Percentiles rank a stretch among this genome's conserved stretches.
Evolutionary conservation across 2,113 vertebrate species (phyloP).

Genomic region (Climacteris rufus): DNA sequence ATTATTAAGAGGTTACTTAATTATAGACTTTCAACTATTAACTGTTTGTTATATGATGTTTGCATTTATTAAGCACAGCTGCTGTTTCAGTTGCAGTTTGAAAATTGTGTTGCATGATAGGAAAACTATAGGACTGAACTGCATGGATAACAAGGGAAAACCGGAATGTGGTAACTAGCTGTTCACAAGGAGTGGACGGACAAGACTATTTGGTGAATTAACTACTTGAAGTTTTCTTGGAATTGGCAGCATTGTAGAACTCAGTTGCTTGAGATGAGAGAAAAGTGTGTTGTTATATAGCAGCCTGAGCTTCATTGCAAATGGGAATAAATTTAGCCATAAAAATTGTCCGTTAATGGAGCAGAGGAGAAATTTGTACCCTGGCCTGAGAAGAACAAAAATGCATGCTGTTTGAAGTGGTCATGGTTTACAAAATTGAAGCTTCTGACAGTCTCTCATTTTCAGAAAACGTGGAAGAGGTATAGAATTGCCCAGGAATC

Average conservation of each 20-base stretch:
- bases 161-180: neutral
- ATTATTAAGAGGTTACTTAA: neutral
- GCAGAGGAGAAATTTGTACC: neutral
- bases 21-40: neutral
- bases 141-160: neutral
- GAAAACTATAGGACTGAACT: neutral
- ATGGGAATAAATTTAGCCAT: neutral
- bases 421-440: neutral
- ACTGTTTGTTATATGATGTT: neutral
- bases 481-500: neutral
- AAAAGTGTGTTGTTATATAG: neutral
- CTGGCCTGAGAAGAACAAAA: neutral
- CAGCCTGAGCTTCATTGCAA: neutral
- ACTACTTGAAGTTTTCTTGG: neutral
- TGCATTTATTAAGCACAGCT: neutral
- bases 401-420: neutral
- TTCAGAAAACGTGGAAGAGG: neutral
- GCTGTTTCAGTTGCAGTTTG: neutral
- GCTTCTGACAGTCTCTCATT: neutral
- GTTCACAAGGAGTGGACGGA: fast-evolving
- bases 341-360: neutral
- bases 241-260: neutral
- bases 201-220: neutral
- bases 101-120: neutral
- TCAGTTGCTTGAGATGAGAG: neutral